Base-by-base conservation (phyloP, 92 coral and sea anemone species). In the Palythoa caribaeorum region DNA sequence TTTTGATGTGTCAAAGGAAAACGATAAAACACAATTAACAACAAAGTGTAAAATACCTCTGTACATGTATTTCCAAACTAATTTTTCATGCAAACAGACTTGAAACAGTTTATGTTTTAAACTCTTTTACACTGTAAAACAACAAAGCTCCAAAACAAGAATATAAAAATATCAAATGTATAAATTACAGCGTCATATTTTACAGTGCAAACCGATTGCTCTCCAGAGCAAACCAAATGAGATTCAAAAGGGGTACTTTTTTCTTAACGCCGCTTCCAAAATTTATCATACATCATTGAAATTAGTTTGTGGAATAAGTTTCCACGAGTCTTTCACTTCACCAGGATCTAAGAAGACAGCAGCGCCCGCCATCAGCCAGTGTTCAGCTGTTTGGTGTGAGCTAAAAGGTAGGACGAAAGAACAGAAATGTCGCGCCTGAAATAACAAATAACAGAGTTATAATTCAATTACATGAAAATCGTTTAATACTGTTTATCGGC, bases 281-380 rank as follows among this genome's bases (percentile, higher is more conserved):
- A 19, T 68, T 5, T 68, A 68, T 68, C n/a, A 44, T 17, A 19
- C 15, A 19, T 65, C 28, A 6, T 52, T 44, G 10, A 12, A 47
- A 53, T 55, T 37, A 44, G 21, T 81, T 36, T 81, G 86, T 14
- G 92, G 93, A 38, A 90, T 73, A 87, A 95, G 88, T 91, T 95
- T 93, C 98, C 99, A 95, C 57, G 98, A 90, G 78, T 89, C 90
- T 14, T 63, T 73, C 62, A 92, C 81, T 76, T 96, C 95, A 54
- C 99, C 99, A 51, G 97, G 92, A 77, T 96, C 98, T 70, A 95
- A 75, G 17, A 96, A 87, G 55, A 96, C 86, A 87, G 99, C 99
- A 35, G 94, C 94, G 57, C 96, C 94, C 70, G 94, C 91, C 79
- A 96, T 84, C 55, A 91, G 90, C 87, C 94, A 92, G 77, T 92